A percentile compares a stretch with the other conserved stretches of the same genome.
Evolutionary conservation across 2,113 vertebrate genomes (phyloP).

Genomic region (Sceloporus tristichus): DNA sequence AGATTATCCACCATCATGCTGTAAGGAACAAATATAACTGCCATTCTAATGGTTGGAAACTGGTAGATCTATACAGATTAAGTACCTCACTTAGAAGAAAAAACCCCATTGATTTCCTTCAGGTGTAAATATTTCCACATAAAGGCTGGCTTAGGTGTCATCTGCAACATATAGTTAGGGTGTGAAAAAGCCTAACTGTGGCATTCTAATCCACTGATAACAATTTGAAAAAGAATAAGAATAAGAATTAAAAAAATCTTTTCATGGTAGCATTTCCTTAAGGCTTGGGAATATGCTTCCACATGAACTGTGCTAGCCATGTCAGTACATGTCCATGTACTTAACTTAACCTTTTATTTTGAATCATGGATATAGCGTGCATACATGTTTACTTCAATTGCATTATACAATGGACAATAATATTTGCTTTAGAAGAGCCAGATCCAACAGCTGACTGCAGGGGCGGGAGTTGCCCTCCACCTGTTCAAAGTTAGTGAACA

Average conservation of each 20-base stretch:
- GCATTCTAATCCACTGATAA: conserved; percentile 3
- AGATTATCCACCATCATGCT: too few species aligned
- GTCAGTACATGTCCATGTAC: conserved; percentile 66
- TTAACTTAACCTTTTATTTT: conserved; percentile 66
- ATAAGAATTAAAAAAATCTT: not conserved
- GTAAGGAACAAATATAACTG: not conserved
- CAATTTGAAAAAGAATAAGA: conserved; percentile 40
- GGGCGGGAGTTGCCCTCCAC: conserved; percentile 47
- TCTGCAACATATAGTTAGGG: not conserved
- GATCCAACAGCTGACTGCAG: conserved; percentile 51
- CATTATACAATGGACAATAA: conserved; percentile 57
- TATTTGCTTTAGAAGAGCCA: conserved; percentile 67
- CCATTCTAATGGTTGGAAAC: not conserved
- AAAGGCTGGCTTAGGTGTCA: not conserved
- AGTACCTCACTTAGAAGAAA: not conserved
- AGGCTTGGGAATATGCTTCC: conserved; percentile 68
- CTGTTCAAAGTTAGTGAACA: conserved; percentile 42
- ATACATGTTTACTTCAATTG: conserved; percentile 24
- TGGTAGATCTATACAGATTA: not conserved
- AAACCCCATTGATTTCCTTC: not conserved
- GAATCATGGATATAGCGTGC: conserved; percentile 57
- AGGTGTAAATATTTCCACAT: not conserved
- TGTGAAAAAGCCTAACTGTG: not conserved
- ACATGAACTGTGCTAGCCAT: conserved; percentile 60
- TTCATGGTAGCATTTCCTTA: conserved; percentile 56